Conservation (phyloP, 2,888 invertebrate species). For the Latrodectus hesperus region DNA sequence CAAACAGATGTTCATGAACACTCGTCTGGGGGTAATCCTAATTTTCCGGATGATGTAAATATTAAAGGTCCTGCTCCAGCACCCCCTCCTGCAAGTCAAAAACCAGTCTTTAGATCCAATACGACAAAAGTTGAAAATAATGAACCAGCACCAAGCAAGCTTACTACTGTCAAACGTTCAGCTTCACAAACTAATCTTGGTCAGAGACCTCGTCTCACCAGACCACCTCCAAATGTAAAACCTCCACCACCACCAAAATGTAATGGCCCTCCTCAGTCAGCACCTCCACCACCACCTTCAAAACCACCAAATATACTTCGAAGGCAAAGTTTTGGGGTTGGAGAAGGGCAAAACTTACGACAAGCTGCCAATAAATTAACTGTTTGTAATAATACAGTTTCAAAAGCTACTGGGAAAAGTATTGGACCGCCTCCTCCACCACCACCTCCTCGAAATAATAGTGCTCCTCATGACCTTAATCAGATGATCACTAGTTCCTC, state of each 20-base stretch:
- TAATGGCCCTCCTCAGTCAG: conserved; percentile 74
- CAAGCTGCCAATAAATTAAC: conserved; percentile 47
- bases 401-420: conserved; percentile 29
- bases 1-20: conserved; percentile 18
- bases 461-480: conserved; percentile 60
- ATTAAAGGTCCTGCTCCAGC: conserved; percentile 88
- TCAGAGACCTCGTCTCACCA: conserved; percentile 55
- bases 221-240: conserved; percentile 75
- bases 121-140: conserved; percentile 1
- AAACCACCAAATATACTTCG: conserved; percentile 70
- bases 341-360: conserved; percentile 67
- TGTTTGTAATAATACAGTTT: conserved; percentile 34
- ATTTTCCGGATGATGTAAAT: conserved; percentile 74
- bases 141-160: conserved; percentile 15
- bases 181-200: conserved; percentile 59
- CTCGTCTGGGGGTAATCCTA: conserved; percentile 35
- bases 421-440: conserved; percentile 53
- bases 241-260: conserved; percentile 79
- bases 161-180: conserved; percentile 47
- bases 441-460: conserved; percentile 60
- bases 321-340: conserved; percentile 71
- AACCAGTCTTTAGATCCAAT: conserved; percentile 77
- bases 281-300: conserved; percentile 70
- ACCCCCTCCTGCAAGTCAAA: conserved; percentile 82
- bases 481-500: conserved; percentile 50